phyloP scores from a whole-genome alignment of 2,888 invertebrate species.

The Drosophila lutescens region DNA sequence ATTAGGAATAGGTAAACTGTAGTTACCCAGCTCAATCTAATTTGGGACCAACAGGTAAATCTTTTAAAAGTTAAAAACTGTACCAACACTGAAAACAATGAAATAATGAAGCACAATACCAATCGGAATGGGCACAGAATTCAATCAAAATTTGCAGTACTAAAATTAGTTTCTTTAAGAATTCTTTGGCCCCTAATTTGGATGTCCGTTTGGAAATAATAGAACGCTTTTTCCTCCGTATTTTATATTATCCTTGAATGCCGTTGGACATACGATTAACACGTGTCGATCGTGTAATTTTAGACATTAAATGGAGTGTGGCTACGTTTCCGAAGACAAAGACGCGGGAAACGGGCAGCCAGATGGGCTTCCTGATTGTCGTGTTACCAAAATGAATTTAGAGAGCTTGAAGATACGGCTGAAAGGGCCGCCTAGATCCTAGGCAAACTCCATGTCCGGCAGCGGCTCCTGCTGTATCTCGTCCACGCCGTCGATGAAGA shows the following conservation, averaged over 20 bases:
- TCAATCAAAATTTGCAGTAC: no score
- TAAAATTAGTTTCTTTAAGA: no score
- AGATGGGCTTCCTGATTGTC: neutral
- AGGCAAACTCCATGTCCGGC: slow-evolving; percentile 7
- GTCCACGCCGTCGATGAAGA: slow-evolving; percentile 60
- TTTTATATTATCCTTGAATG: no score
- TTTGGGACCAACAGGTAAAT: no score
- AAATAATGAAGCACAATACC: no score
- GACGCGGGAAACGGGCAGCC: neutral
- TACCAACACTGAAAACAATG: no score
- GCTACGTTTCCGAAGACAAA: neutral
- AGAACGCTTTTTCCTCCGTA: no score
- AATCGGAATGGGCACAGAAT: no score
- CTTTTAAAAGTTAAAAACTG: no score
- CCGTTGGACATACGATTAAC: slow-evolving; percentile 1
- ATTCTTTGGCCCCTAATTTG: no score
- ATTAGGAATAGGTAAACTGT: no score
- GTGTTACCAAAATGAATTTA: slow-evolving; percentile 26
- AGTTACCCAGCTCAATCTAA: no score
- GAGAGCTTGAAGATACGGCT: slow-evolving; percentile 2
- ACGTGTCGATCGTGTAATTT: slow-evolving; percentile 11
- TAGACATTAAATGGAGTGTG: slow-evolving; percentile 10
- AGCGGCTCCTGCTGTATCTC: slow-evolving; percentile 17
- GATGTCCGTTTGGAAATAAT: neutral
- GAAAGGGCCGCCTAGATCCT: neutral